A percentile compares a stretch with the other conserved stretches of the same genome.
phyloP scores from a whole-genome alignment of 1,140 invertebrate genomes.

The Lithobius niger region DNA sequence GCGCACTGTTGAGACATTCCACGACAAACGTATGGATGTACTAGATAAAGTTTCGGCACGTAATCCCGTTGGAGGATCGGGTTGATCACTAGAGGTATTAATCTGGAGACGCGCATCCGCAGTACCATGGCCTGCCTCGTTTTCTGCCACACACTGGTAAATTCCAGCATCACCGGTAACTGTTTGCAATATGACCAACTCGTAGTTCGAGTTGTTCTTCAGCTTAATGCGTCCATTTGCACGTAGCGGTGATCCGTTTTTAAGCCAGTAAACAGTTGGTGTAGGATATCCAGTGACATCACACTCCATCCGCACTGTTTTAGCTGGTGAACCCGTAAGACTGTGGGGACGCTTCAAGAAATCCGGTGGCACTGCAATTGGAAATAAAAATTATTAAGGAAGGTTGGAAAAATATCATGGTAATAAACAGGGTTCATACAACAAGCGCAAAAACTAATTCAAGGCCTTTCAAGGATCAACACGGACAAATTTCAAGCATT shows the following conservation, averaged over 20 bases:
- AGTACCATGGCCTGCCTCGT: slow-evolving; percentile 47
- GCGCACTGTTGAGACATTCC: slow-evolving; percentile 33
- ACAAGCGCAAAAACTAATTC: too few species aligned
- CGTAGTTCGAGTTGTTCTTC: slow-evolving; percentile 30
- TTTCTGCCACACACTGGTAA: slow-evolving; percentile 62
- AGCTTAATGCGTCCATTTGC: slow-evolving; percentile 38
- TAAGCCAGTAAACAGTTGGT: slow-evolving; percentile 50
- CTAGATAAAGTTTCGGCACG: slow-evolving; percentile 40
- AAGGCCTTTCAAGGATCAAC: too few species aligned
- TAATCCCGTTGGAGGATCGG: slow-evolving; percentile 41
- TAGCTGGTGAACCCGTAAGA: slow-evolving; percentile 45
- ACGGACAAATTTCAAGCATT: too few species aligned
- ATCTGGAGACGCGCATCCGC: slow-evolving; percentile 41
- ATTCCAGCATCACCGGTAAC: slow-evolving; percentile 51
- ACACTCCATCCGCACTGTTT: slow-evolving; percentile 54
- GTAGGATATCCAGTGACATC: slow-evolving; percentile 46
- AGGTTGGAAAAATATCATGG: too few species aligned
- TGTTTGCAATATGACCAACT: slow-evolving; percentile 48
- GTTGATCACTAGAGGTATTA: slow-evolving; percentile 38
- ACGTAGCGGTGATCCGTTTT: slow-evolving; percentile 31
- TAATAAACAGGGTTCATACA: too few species aligned
- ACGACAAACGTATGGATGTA: slow-evolving; percentile 41
- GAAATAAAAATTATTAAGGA: too few species aligned
- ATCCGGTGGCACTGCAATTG: slow-evolving; percentile 41
- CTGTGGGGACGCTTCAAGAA: slow-evolving; percentile 42